These are phyloP conservation scores for Petromus typicus DNA, from an alignment of 2,113 vertebrate genomes.

Conservation along the genomic window DNA sequence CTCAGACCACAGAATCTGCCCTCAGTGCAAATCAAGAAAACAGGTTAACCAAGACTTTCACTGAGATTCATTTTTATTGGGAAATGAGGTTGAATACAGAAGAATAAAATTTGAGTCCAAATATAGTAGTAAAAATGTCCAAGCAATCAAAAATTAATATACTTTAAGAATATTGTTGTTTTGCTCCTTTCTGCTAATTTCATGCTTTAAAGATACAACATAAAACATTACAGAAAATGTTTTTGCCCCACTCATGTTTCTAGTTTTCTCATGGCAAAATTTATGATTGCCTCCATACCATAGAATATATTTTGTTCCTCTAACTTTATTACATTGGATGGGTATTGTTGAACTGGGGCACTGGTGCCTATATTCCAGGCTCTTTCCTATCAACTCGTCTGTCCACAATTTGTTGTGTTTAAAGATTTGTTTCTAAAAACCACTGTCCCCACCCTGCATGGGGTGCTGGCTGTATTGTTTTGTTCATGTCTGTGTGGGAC, in stretches of 20 bases:
- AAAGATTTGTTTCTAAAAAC: constrained; percentile 61
- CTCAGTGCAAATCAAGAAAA: constrained; percentile 55
- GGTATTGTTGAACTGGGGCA: constrained; percentile 69
- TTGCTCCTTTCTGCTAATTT: constrained; percentile 52
- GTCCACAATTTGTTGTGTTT: constrained; percentile 71
- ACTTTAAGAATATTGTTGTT: constrained; percentile 42
- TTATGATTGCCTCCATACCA: constrained; percentile 58
- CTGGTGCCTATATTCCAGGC: constrained; percentile 67
- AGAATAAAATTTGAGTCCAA: constrained; percentile 17
- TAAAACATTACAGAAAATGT: background rate
- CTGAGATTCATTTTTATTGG: constrained; percentile 61
- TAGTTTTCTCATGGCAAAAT: constrained; percentile 42
- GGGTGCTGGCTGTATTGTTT: constrained; percentile 66
- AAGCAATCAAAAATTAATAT: constrained; percentile 43
- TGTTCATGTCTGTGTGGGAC: constrained; percentile 68
- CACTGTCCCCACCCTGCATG: background rate
- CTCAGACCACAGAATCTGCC: constrained; percentile 8
- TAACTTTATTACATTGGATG: constrained; percentile 47
- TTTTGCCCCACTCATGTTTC: background rate
- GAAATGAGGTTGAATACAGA: constrained; percentile 26
- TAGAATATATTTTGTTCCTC: constrained; percentile 56
- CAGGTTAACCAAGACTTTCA: constrained; percentile 33
- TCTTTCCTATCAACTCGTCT: constrained; percentile 83
- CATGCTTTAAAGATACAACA: constrained; percentile 45
- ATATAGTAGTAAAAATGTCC: constrained; percentile 39